Evolutionary conservation across 2,888 invertebrate genomes (phyloP).

Genomic region (Eilema sororculum): DNA sequence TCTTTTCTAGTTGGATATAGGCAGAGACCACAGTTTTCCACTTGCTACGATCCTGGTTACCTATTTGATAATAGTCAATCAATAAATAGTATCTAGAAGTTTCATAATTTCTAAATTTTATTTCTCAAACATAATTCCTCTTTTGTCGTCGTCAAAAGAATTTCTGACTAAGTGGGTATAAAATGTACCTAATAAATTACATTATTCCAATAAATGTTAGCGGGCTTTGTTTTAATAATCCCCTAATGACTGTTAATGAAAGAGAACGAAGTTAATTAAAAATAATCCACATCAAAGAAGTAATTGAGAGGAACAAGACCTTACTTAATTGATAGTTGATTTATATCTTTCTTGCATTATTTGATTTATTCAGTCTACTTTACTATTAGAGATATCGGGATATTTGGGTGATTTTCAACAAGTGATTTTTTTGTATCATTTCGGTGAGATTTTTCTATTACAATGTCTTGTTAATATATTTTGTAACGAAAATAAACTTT

Average conservation of each 20-base stretch:
- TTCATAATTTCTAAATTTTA: neutral
- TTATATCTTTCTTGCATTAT: neutral
- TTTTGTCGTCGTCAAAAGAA: neutral
- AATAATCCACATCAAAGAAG: constrained; percentile 32
- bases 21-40: no score
- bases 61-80: neutral
- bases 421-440: no score
- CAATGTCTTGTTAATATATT: no score
- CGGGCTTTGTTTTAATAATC: constrained; percentile 37
- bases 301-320: constrained; percentile 13
- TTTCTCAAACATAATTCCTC: neutral
- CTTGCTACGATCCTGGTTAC: no score
- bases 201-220: constrained; percentile 20
- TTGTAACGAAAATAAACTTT: no score
- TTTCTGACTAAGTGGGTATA: neutral
- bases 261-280: constrained; percentile 39
- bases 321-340: constrained; percentile 9
- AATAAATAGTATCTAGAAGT: neutral
- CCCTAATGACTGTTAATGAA: constrained; percentile 43
- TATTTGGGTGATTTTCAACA: no score
- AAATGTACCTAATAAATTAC: constrained; percentile 21
- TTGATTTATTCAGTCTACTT: no score
- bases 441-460: no score
- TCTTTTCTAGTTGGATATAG: no score
- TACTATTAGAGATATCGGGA: no score